Evolutionary conservation across 2,113 vertebrate species (phyloP).

Genomic region (Caretta caretta): DNA sequence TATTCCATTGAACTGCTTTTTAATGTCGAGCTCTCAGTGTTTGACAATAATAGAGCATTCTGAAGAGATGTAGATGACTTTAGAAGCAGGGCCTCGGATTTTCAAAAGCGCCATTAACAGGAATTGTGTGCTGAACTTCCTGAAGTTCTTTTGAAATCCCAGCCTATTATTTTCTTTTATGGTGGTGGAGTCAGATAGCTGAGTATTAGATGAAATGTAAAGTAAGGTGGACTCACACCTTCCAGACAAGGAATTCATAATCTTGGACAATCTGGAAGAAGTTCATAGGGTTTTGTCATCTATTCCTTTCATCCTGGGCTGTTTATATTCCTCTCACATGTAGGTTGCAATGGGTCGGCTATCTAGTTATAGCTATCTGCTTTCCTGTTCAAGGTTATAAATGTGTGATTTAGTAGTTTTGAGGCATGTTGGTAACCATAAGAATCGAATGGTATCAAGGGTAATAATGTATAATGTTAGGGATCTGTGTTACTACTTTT

Average conservation of each 20-base stretch:
- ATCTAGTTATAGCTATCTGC: not conserved
- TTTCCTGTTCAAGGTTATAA: not conserved
- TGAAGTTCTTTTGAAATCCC: slow-evolving; percentile 49
- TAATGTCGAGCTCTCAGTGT: not conserved
- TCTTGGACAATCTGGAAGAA: not conserved
- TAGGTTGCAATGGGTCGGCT: not conserved
- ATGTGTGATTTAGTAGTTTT: not conserved
- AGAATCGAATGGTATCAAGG: not conserved
- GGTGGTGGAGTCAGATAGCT: not conserved
- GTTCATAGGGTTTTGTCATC: slow-evolving; percentile 18
- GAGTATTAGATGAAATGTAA: slow-evolving; percentile 2
- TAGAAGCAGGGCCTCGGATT: not conserved
- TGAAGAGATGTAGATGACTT: not conserved
- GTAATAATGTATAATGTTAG: not conserved
- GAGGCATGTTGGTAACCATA: not conserved
- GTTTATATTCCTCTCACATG: not conserved
- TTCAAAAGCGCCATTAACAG: slow-evolving; percentile 38
- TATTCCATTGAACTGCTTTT: not conserved
- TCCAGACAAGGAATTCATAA: not conserved
- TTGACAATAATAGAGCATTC: not conserved
- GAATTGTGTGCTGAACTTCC: slow-evolving; percentile 20
- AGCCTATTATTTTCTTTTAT: slow-evolving; percentile 24
- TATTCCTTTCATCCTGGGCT: slow-evolving; percentile 26
- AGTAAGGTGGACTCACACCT: not conserved
- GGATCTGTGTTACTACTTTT: not conserved